These are phyloP conservation scores for Collichthys lucidus DNA, from an alignment of 2,113 vertebrate genomes.

Conservation along the genomic window DNA sequence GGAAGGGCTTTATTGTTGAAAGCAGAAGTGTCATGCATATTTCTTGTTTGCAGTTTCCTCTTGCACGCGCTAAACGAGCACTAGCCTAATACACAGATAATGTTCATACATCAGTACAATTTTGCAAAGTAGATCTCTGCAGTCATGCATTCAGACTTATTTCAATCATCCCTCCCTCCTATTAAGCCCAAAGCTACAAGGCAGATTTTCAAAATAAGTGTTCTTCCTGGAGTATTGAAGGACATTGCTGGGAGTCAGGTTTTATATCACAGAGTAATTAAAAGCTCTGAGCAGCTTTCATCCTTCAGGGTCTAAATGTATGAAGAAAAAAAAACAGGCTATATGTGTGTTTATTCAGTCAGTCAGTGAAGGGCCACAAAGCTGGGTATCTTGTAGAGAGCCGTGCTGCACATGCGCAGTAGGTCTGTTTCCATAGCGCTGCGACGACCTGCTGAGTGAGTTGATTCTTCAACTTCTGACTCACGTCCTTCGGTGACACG, in stretches of 20 bases:
- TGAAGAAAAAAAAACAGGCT: not conserved
- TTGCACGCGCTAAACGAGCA: not conserved
- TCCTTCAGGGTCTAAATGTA: not conserved
- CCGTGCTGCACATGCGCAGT: constrained; percentile 55
- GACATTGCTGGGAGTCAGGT: no score
- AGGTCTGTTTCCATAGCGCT: constrained; percentile 74
- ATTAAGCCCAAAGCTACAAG: no score
- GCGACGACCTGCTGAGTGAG: constrained; percentile 61
- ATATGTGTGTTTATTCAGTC: not conserved
- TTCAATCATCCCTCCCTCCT: no score
- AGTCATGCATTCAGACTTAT: no score
- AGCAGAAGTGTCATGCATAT: constrained; percentile 51
- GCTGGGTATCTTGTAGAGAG: not conserved
- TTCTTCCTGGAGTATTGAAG: no score
- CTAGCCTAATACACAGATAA: no score
- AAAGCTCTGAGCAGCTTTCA: not conserved
- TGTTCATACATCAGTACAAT: no score
- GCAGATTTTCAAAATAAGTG: no score
- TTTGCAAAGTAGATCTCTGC: no score
- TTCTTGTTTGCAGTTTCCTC: constrained; percentile 18
- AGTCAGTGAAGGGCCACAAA: not conserved
- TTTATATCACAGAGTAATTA: no score
- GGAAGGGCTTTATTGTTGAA: not conserved
- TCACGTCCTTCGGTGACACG: constrained; percentile 18
- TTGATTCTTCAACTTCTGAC: constrained; percentile 68